Percentiles rank a stretch among this genome's conserved stretches.
Conservation (phyloP, 1,140 invertebrate genomes). For the Lepidotrigona ventralis region DNA sequence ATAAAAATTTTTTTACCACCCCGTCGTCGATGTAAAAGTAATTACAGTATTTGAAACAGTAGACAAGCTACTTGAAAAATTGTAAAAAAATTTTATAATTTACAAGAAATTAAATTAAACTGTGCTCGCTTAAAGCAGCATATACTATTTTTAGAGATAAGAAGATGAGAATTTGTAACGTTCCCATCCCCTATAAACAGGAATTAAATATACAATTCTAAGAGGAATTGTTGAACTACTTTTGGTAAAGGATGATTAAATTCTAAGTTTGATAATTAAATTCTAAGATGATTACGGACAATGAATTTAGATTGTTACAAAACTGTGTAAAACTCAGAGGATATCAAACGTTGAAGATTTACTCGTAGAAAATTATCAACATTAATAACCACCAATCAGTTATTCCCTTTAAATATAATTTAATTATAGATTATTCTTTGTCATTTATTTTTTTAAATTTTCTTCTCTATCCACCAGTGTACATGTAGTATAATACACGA, state of each 20-base stretch:
- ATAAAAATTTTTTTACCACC: not conserved
- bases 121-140: not conserved
- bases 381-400: too few species aligned
- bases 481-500: too few species aligned
- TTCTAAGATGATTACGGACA: not conserved
- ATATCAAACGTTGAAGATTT: not conserved
- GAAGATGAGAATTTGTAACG: not conserved
- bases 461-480: too few species aligned
- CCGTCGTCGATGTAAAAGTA: not conserved
- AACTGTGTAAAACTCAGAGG: not conserved
- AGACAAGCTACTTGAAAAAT: not conserved
- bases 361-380: too few species aligned
- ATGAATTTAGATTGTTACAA: not conserved
- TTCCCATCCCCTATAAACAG: not conserved
- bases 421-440: too few species aligned
- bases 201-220: not conserved
- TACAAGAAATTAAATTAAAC: not conserved
- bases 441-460: too few species aligned
- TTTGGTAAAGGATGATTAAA: not conserved
- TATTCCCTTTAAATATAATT: too few species aligned
- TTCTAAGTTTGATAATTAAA: slow-evolving; percentile 6
- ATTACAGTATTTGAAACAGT: not conserved
- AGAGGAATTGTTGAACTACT: not conserved
- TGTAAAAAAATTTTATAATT: not conserved
- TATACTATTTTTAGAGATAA: not conserved